Conservation (phyloP, 2,888 invertebrate species). For the Ptychoptera albimana region DNA sequence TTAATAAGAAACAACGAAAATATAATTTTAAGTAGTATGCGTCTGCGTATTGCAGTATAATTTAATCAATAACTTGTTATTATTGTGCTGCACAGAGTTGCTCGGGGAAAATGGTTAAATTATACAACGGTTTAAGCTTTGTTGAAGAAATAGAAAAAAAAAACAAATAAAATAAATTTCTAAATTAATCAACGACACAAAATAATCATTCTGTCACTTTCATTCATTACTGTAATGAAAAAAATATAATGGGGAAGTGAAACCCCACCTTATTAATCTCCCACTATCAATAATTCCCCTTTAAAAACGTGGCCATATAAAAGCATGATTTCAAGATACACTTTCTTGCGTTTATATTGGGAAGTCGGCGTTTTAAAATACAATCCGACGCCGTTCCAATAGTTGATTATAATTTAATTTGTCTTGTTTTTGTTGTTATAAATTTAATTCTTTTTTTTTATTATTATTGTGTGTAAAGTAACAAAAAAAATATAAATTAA, state of each 20-base stretch:
- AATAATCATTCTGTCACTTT: conserved; percentile 6
- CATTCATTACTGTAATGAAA: conserved; percentile 6
- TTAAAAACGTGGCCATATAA: conserved; percentile 13
- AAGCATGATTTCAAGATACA: conserved; percentile 17
- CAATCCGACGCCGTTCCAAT: conserved; percentile 15
- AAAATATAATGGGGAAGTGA: not conserved
- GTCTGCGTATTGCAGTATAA: too few species aligned
- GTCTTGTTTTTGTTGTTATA: not conserved
- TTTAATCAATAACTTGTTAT: too few species aligned
- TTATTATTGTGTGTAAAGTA: conserved; percentile 9
- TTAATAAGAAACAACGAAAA: too few species aligned
- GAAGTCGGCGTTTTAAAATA: conserved; percentile 14
- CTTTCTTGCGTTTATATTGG: conserved; percentile 18
- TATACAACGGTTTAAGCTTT: too few species aligned
- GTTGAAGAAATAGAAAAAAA: too few species aligned
- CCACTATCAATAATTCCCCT: conserved; percentile 4
- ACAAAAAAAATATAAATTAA: conserved; percentile 7
- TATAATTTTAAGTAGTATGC: too few species aligned
- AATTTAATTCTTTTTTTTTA: conserved; percentile 16
- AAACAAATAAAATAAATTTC: too few species aligned
- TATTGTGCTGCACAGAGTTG: too few species aligned
- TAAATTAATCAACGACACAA: too few species aligned
- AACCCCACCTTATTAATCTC: conserved; percentile 9
- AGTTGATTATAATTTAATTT: not conserved
- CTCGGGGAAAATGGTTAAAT: too few species aligned